phyloP scores from a whole-genome alignment of 2,888 invertebrate species.

The Drosophila robusta region DNA sequence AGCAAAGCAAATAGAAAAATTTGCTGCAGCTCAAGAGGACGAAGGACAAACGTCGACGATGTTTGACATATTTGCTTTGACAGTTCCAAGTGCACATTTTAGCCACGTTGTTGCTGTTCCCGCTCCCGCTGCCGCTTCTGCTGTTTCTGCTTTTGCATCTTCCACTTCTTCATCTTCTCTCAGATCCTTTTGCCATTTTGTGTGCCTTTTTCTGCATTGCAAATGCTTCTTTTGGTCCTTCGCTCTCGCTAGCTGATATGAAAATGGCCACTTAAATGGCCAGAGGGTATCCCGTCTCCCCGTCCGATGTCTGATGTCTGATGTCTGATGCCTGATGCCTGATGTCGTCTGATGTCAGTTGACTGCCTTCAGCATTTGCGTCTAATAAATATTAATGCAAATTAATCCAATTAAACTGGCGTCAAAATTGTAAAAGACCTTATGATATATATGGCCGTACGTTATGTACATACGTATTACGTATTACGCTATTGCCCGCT shows the following conservation, averaged over 20 bases:
- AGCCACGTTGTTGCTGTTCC: conserved; percentile 63
- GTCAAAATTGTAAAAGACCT: conserved; percentile 79
- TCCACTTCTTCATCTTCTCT: neutral
- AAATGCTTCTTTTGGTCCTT: conserved; percentile 46
- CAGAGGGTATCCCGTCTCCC: conserved; percentile 46
- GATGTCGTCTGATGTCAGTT: conserved; percentile 39
- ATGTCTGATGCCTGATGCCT: conserved; percentile 19
- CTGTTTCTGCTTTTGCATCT: conserved; percentile 11
- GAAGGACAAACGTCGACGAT: conserved; percentile 72
- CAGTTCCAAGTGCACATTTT: conserved; percentile 81
- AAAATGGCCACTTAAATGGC: conserved; percentile 77
- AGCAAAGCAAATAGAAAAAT: conserved; percentile 73
- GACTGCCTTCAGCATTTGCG: conserved; percentile 68
- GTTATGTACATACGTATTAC: neutral
- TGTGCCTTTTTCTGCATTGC: conserved; percentile 65
- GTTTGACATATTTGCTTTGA: conserved; percentile 81
- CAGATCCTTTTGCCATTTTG: conserved; percentile 56
- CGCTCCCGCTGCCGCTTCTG: conserved; percentile 6
- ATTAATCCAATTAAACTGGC: conserved; percentile 78
- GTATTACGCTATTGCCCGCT: neutral
- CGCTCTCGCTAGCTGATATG: conserved; percentile 52
- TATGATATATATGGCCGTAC: conserved; percentile 51
- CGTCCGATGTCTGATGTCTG: conserved; percentile 13
- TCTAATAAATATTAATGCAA: conserved; percentile 79
- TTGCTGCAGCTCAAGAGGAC: conserved; percentile 59